Base-by-base conservation (phyloP, 2,113 vertebrate species). In the Pteronura brasiliensis region DNA sequence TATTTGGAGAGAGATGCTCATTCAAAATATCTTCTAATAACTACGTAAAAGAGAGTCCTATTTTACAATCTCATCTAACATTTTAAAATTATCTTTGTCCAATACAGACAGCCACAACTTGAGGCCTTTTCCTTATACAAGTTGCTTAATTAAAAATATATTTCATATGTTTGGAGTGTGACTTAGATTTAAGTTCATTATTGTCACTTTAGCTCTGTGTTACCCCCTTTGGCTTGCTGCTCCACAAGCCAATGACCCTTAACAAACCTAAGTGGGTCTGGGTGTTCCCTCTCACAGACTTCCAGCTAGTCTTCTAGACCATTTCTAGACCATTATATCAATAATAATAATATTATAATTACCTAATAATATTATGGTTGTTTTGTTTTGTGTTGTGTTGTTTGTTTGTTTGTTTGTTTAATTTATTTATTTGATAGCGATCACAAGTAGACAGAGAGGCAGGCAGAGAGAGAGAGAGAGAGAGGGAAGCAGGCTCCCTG, bases 1-100 rank as follows among this genome's bases (percentile, higher is more conserved):
- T 85, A 88, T 52, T 81, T 97, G 79, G 29, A 93, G 80, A 74
- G 0, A 0, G 89, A 63, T 87, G 76, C 25, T 90, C 63, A 42
- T 71, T 79, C 65, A 96, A 59, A 94, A 97, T 84, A 69, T 49
- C 89, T 94, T 72, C 49, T 92, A 94, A 88, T 63, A 77, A 96
- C 31, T 88, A 85, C 49, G 79, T 71, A 90, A 95, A 61, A 91
- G 4, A 21, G 20, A 47, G 6, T 0, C 14, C 11, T 74, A 88
- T 72, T 95, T 96, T 18, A 80, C 25, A 42, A 57, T 72, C 27
- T 61, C 8, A 79, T 14, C 29, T 7, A 81, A n/a, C 1, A 39
- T 84, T 80, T 63, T 42, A 27, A 72, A 87, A 18, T 82, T 88
- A 27, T 49, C 39, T 59, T 94, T 72, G 15, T 27, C 21, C 15